Evolutionary conservation across 1,140 invertebrate genomes (phyloP), one percentile per base, ranked within the genome.

Genomic region (Pseudomyrmex gracilis): DNA sequence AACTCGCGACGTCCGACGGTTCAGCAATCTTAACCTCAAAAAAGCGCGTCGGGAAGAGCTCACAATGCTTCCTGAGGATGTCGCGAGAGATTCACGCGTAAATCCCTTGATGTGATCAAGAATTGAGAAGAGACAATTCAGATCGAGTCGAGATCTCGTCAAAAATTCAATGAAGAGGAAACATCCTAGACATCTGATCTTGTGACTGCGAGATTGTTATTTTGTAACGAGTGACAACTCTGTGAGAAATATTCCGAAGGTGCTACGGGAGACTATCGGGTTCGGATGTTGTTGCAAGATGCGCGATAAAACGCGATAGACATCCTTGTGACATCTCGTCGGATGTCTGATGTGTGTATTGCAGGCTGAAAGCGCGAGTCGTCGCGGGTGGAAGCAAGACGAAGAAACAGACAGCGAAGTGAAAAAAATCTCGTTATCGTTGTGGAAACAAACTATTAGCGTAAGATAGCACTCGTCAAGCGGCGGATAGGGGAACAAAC

Each of bases 361-460:
- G 73, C 53, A 60, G 78, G 13, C 45, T 60, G 15, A 85, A n/a
- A 10, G 3, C 13, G 57, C 43, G n/a, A 63, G 47, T 83, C 34
- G 70, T 5, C 34, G 73, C 5, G 24, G 24, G 34, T 57, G 66
- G 83, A 34, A 85, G 61, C 73, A 53, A 66, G 60, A 24, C 45
- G 58, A 66, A 82, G 74, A 34, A 34, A 34, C 49, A 51, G 49
- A 13, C 49, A 51, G 49, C 49, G 49, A 12, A 13, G 68, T 55
- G 71, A 10, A 57, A 64, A 80, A 67, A 66, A 10, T 51, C 24
- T 20, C 85, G 78, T 94, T 93, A 93, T 94, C 93, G 85, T 88
- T 93, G 92, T 92, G 93, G 90, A 93, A 93, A 94, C 92, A 93
- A 92, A 93, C 93, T 94, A 94, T 94, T 93, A 93, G 89, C 92